Conservation (phyloP, 2,797 vertebrate genomes). For the Enteromius argenteus region DNA sequence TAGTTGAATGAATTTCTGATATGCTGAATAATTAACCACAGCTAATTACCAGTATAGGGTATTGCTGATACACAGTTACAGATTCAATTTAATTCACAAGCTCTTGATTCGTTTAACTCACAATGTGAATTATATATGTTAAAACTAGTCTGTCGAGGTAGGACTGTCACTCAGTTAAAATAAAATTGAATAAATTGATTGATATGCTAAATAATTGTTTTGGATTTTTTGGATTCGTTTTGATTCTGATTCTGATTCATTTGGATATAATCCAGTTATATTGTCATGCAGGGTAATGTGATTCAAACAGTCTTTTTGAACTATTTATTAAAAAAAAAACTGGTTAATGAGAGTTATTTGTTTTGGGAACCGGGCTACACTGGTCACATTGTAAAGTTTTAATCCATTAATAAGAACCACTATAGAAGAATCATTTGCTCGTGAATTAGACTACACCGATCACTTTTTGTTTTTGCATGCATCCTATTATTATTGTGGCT, state of each 20-base stretch:
- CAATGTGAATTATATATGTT: neutral
- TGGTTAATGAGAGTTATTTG: neutral
- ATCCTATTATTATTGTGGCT: neutral
- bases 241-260: constrained; percentile 7
- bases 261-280: neutral
- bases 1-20: neutral
- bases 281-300: neutral
- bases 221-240: neutral
- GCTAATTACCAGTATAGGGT: neutral
- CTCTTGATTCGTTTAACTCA: neutral
- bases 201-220: neutral
- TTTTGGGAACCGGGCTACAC: neutral
- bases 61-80: neutral
- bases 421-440: neutral
- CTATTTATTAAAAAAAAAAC: neutral
- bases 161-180: neutral
- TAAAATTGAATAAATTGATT: neutral
- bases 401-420: neutral
- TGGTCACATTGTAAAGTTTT: neutral
- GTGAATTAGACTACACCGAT: neutral
- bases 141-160: neutral
- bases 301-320: neutral
- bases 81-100: neutral
- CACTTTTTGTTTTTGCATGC: neutral
- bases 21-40: neutral